A percentile compares a stretch with the other conserved stretches of the same genome.
phyloP scores from a whole-genome alignment of 2,113 vertebrate genomes.

The Hiodon alosoides region DNA sequence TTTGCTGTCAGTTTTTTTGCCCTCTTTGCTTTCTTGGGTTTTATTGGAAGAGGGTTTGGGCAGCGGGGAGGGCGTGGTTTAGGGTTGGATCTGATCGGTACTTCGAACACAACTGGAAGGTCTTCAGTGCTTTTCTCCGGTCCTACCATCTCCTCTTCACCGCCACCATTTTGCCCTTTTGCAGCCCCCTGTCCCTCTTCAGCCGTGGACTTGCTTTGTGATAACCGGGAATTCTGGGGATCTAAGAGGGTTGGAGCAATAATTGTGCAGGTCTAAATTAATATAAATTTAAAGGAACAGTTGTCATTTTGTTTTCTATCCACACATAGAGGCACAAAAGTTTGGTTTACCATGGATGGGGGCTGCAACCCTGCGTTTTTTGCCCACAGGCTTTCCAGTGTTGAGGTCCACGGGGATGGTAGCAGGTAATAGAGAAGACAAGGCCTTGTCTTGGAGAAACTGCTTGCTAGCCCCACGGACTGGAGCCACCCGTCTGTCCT shows the following conservation, averaged over 20 bases:
- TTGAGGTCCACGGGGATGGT: background rate
- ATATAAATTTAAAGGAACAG: too few relatives aligned
- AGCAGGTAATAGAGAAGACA: background rate
- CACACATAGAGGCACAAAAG: too few relatives aligned
- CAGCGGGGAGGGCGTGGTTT: background rate
- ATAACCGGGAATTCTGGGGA: constrained; percentile 29
- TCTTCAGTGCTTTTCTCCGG: background rate
- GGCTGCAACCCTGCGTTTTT: constrained; percentile 7
- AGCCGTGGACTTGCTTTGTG: constrained; percentile 39
- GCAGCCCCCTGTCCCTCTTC: background rate
- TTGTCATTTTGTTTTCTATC: too few relatives aligned
- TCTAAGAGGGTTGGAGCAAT: background rate
- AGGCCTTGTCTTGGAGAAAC: background rate
- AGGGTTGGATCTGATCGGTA: background rate
- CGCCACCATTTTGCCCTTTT: background rate
- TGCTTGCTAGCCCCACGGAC: background rate
- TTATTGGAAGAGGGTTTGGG: background rate
- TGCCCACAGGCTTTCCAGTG: background rate
- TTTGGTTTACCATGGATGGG: constrained; percentile 38
- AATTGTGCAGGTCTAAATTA: background rate
- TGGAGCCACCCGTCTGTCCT: background rate
- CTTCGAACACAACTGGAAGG: background rate
- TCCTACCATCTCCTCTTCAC: background rate
- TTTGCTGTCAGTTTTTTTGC: constrained; percentile 5
- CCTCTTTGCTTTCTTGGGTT: constrained; percentile 10